These are phyloP conservation scores for Acanthis flammea DNA, from an alignment of 2,797 vertebrate species.

Conservation along the genomic window DNA sequence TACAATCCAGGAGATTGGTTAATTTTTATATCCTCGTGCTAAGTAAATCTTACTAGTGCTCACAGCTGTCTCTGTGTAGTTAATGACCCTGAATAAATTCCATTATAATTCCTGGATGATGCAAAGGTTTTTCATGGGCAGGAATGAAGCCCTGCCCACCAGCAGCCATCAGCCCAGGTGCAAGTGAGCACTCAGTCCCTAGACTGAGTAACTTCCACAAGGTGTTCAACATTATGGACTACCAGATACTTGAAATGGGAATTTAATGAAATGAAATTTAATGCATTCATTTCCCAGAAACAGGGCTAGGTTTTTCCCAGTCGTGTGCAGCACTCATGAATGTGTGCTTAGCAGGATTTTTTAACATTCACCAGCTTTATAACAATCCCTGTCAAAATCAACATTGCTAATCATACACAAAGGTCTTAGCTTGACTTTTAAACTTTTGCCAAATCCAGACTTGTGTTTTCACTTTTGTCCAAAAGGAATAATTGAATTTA, in stretches of 20 bases:
- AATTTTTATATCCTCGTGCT: slow-evolving; percentile 35
- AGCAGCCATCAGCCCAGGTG: slow-evolving; percentile 13
- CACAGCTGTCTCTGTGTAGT: slow-evolving; percentile 14
- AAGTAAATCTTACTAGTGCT: slow-evolving; percentile 43
- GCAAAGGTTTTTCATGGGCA: slow-evolving; percentile 12
- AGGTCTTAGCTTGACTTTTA: background rate
- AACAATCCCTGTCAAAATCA: background rate
- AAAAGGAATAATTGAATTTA: background rate
- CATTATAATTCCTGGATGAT: slow-evolving; percentile 49
- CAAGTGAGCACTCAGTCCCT: background rate
- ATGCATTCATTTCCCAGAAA: background rate
- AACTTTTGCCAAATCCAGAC: background rate
- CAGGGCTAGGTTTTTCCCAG: background rate
- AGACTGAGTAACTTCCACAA: background rate
- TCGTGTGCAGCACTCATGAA: background rate
- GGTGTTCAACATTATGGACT: background rate
- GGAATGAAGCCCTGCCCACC: background rate
- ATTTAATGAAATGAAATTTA: background rate
- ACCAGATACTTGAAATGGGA: background rate
- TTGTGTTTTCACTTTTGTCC: background rate
- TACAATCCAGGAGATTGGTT: slow-evolving; percentile 27
- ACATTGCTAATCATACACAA: background rate
- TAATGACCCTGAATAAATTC: slow-evolving; percentile 65
- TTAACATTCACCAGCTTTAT: background rate
- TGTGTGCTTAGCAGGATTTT: background rate